Conservation (phyloP, 2,113 vertebrate genomes). For the Oryzias celebensis region DNA sequence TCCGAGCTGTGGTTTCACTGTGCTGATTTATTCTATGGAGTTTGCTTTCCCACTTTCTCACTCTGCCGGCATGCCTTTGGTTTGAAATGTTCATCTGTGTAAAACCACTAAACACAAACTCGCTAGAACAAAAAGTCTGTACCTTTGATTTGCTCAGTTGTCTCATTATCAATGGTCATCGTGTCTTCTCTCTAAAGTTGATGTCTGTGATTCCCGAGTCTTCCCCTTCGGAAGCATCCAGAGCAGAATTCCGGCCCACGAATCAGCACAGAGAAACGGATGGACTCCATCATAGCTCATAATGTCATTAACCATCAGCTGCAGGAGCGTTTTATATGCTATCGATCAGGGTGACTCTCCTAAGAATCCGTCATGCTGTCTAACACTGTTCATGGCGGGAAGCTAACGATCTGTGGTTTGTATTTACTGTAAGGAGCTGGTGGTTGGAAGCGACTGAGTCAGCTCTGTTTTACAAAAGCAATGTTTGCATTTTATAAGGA, state of each 20-base stretch:
- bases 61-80: no score
- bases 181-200: slow-evolving; percentile 4
- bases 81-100: no score
- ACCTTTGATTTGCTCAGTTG: no score
- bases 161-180: not conserved
- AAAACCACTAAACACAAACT: no score
- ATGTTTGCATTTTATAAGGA: slow-evolving; percentile 25
- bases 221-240: slow-evolving; percentile 1
- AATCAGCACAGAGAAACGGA: slow-evolving; percentile 21
- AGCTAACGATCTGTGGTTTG: not conserved
- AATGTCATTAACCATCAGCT: slow-evolving; percentile 5
- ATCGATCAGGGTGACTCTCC: slow-evolving; percentile 21
- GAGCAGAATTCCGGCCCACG: slow-evolving; percentile 34
- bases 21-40: no score
- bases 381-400: not conserved
- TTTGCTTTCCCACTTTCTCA: no score
- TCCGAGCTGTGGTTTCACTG: no score
- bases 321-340: slow-evolving; percentile 6
- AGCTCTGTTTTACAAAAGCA: not conserved
- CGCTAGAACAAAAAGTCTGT: no score
- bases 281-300: slow-evolving; percentile 41
- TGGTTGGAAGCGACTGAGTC: not conserved
- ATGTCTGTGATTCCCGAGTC: slow-evolving; percentile 16
- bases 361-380: slow-evolving; percentile 3
- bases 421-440: slow-evolving; percentile 7